These are phyloP conservation scores for Leucozona laternaria DNA, from an alignment of 2,888 invertebrate species.

Conservation along the genomic window DNA sequence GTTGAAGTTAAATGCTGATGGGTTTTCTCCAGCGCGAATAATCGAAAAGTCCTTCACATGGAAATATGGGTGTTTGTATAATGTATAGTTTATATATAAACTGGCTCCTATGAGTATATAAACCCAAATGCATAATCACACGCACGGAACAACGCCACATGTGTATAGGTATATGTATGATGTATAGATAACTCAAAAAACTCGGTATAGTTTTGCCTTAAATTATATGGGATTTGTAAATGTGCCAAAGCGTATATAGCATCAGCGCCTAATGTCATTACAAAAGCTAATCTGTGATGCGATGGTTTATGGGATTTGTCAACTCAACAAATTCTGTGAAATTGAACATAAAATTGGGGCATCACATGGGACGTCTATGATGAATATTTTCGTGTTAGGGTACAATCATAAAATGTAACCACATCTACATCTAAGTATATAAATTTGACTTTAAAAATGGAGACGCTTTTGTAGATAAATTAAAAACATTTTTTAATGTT, in stretches of 20 bases:
- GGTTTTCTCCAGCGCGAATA: background rate
- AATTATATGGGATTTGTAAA: conserved; percentile 66
- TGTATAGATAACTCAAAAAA: background rate
- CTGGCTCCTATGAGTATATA: conserved; percentile 19
- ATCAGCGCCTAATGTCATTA: conserved; percentile 47
- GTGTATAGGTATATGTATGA: no score
- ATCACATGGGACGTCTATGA: conserved; percentile 14
- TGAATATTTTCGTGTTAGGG: conserved; percentile 1
- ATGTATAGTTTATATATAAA: background rate
- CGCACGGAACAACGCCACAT: no score
- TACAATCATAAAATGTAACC: background rate
- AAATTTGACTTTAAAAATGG: background rate
- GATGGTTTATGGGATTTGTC: conserved; percentile 18
- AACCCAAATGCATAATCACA: conserved; percentile 3
- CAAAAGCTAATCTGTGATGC: conserved; percentile 44
- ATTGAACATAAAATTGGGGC: conserved; percentile 26
- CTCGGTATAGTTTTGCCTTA: conserved; percentile 15
- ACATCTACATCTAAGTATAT: background rate
- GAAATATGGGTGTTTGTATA: background rate
- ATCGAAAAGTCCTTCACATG: conserved; percentile 44
- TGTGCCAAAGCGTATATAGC: conserved; percentile 41
- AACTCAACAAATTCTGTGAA: conserved; percentile 1
- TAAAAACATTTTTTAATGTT: no score
- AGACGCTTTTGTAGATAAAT: background rate
- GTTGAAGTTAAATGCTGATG: conserved; percentile 2